Conservation (phyloP, 2,797 vertebrate genomes). For the Zalophus californianus region DNA sequence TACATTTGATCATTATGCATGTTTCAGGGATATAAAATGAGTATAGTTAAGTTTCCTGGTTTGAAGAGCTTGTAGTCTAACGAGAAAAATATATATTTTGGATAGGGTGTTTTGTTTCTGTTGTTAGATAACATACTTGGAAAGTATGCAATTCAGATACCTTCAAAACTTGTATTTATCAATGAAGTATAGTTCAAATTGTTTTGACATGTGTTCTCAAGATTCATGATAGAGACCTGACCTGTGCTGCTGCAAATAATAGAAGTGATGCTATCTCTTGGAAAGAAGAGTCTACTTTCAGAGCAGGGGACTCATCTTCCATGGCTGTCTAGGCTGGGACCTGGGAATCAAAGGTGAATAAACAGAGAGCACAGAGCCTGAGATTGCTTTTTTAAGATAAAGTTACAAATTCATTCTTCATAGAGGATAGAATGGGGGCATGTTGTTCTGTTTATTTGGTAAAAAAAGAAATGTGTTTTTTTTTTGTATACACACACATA, state of each 20-base stretch:
- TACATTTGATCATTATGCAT: neutral
- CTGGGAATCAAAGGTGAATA: neutral
- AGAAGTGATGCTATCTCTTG: neutral
- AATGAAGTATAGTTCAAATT: neutral
- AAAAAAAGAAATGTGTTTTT: neutral
- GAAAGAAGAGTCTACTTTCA: neutral
- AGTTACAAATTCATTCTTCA: slow-evolving; percentile 24
- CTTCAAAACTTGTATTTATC: neutral
- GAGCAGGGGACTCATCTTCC: slow-evolving; percentile 42
- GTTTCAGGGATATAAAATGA: neutral
- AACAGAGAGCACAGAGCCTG: neutral
- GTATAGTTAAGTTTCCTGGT: neutral
- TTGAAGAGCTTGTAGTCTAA: neutral
- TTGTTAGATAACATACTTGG: neutral
- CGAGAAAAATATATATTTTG: neutral
- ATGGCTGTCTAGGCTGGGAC: neutral
- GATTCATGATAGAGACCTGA: neutral
- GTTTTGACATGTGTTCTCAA: neutral
- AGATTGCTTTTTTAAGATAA: slow-evolving; percentile 32
- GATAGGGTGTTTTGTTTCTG: neutral
- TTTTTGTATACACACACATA: neutral
- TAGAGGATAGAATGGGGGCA: neutral
- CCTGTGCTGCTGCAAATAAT: neutral
- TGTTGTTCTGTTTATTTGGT: neutral
- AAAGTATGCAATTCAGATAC: neutral